These are phyloP conservation scores for Standfussiana lucernea DNA, from an alignment of 2,888 invertebrate genomes.

Conservation along the genomic window DNA sequence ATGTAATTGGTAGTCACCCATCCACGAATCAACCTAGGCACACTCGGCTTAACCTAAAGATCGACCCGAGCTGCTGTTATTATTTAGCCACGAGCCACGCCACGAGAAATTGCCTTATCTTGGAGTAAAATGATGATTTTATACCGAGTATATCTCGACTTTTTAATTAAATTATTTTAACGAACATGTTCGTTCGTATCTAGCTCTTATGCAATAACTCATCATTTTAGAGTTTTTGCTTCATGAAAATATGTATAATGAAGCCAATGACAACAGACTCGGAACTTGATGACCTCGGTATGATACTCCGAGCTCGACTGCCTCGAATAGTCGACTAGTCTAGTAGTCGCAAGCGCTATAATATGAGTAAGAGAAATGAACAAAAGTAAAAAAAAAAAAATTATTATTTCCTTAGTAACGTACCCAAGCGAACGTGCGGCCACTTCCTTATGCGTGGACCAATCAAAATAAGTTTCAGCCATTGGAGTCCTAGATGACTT, in stretches of 20 bases:
- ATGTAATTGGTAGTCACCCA: background rate
- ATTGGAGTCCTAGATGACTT: slow-evolving; percentile 72
- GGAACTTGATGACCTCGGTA: background rate
- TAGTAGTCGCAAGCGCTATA: background rate
- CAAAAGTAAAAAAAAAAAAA: background rate
- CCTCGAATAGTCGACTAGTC: background rate
- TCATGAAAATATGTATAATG: background rate
- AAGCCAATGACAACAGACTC: background rate
- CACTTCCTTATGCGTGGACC: slow-evolving; percentile 68
- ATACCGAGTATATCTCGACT: background rate
- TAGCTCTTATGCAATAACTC: background rate
- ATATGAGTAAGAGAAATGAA: background rate
- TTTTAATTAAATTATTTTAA: background rate
- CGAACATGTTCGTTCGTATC: background rate
- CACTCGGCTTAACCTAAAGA: background rate
- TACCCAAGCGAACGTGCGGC: slow-evolving; percentile 62
- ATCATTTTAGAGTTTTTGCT: background rate
- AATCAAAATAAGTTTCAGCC: slow-evolving; percentile 73
- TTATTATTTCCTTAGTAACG: background rate
- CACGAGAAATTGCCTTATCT: background rate
- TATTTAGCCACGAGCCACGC: background rate
- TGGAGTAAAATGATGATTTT: background rate
- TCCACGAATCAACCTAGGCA: background rate
- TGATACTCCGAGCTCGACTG: background rate
- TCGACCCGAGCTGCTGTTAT: background rate